These are phyloP conservation scores for Mastacembelus armatus DNA, from an alignment of 2,797 vertebrate genomes.

Conservation along the genomic window DNA sequence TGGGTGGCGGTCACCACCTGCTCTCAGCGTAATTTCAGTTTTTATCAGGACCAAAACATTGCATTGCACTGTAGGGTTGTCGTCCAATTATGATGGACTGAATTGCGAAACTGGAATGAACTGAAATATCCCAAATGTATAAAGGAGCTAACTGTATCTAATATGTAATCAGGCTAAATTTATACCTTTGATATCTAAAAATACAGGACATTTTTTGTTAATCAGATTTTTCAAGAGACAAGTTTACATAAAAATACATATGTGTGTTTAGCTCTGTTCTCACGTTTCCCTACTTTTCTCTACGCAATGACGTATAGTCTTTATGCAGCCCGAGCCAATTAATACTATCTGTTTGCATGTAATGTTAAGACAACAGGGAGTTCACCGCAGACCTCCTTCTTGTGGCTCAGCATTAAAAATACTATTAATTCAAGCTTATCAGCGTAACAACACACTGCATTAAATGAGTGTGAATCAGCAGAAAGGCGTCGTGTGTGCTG, in stretches of 20 bases:
- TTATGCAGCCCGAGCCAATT: too few species aligned
- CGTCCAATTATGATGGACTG: slow-evolving; percentile 12
- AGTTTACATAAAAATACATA: too few species aligned
- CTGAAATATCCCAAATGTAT: not conserved
- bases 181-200: too few species aligned
- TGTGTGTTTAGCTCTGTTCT: too few species aligned
- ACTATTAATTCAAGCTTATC: slow-evolving; percentile 55
- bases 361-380: slow-evolving; percentile 1
- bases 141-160: too few species aligned
- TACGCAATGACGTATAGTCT: not conserved
- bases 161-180: not conserved
- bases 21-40: slow-evolving; percentile 75
- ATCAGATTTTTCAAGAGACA: too few species aligned
- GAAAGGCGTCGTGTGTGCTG: slow-evolving; percentile 73
- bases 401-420: slow-evolving; percentile 45
- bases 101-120: slow-evolving; percentile 3
- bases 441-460: slow-evolving; percentile 49
- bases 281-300: too few species aligned
- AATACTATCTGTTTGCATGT: not conserved
- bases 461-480: slow-evolving; percentile 87
- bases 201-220: too few species aligned
- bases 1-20: slow-evolving; percentile 79
- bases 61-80: slow-evolving; percentile 7
- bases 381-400: slow-evolving; percentile 26
- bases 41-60: slow-evolving; percentile 62